Evolutionary conservation across 2,888 invertebrate species (phyloP).

Genomic region (Watsonalla cultraria): DNA sequence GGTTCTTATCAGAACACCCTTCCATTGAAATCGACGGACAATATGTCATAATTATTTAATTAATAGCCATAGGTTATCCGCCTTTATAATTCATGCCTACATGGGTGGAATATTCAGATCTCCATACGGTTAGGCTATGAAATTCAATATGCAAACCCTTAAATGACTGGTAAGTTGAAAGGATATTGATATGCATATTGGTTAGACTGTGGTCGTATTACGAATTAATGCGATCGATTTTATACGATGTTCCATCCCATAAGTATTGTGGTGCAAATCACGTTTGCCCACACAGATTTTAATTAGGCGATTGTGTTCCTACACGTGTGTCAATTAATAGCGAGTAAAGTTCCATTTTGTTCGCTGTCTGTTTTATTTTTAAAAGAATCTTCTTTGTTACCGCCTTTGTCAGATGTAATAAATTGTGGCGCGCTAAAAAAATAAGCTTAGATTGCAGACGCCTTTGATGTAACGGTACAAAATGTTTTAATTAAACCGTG

Average conservation of each 20-base stretch:
- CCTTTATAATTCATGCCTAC: slow-evolving; percentile 59
- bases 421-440: background rate
- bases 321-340: slow-evolving; percentile 53
- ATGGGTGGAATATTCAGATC: slow-evolving; percentile 23
- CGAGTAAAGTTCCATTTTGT: slow-evolving; percentile 26
- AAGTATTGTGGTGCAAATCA: slow-evolving; percentile 21
- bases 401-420: slow-evolving; percentile 11
- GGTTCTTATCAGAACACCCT: slow-evolving; percentile 63
- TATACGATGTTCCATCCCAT: slow-evolving; percentile 14
- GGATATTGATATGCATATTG: background rate
- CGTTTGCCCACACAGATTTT: slow-evolving; percentile 47
- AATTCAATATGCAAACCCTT: background rate
- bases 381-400: slow-evolving; percentile 19
- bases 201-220: slow-evolving; percentile 26
- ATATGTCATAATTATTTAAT: slow-evolving; percentile 78
- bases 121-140: background rate
- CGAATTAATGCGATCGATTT: slow-evolving; percentile 36
- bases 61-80: slow-evolving; percentile 67
- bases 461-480: background rate
- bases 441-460: background rate
- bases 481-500: background rate
- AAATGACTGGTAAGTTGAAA: background rate
- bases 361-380: slow-evolving; percentile 24
- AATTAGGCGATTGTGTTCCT: slow-evolving; percentile 53
- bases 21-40: slow-evolving; percentile 66